phyloP scores from a whole-genome alignment of 2,113 vertebrate species.

The Poeciliopsis turrubarensis region DNA sequence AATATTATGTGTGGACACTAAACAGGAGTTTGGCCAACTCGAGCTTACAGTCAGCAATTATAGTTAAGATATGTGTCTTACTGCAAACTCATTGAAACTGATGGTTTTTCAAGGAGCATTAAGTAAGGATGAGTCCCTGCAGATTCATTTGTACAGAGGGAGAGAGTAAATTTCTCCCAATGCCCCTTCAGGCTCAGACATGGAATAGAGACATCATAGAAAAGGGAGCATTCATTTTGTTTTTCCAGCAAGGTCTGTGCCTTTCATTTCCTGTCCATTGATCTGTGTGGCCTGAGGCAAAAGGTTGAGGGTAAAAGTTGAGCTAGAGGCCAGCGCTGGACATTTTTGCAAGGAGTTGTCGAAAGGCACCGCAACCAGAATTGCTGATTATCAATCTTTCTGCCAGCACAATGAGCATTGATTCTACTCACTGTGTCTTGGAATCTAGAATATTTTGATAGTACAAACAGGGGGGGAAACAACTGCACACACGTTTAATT shows the following conservation, averaged over 20 bases:
- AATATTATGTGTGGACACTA: too few relatives aligned
- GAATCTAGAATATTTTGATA: not conserved
- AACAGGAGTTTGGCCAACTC: slow-evolving; percentile 18
- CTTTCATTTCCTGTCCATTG: slow-evolving; percentile 51
- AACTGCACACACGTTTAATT: slow-evolving; percentile 12
- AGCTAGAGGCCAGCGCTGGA: slow-evolving; percentile 18
- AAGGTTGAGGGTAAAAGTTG: slow-evolving; percentile 34
- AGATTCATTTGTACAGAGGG: slow-evolving; percentile 35
- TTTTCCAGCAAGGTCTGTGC: slow-evolving; percentile 24
- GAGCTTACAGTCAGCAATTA: slow-evolving; percentile 38
- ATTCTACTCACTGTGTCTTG: not conserved
- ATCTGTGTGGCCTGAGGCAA: slow-evolving; percentile 36
- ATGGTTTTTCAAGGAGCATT: slow-evolving; percentile 47
- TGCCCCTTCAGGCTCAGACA: slow-evolving; percentile 48
- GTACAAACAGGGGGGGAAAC: slow-evolving; percentile 1
- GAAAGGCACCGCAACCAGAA: not conserved
- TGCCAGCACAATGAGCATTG: slow-evolving; percentile 3
- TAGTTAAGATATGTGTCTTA: slow-evolving; percentile 17
- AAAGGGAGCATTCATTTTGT: slow-evolving; percentile 33
- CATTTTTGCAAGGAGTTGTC: slow-evolving; percentile 4
- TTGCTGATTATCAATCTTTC: slow-evolving; percentile 7
- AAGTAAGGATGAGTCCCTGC: slow-evolving; percentile 41
- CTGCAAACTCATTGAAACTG: slow-evolving; percentile 36
- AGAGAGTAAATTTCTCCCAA: slow-evolving; percentile 27
- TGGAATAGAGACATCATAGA: slow-evolving; percentile 32